phyloP scores from a whole-genome alignment of 2,113 vertebrate genomes.

The Corythornis madagascariensis region DNA sequence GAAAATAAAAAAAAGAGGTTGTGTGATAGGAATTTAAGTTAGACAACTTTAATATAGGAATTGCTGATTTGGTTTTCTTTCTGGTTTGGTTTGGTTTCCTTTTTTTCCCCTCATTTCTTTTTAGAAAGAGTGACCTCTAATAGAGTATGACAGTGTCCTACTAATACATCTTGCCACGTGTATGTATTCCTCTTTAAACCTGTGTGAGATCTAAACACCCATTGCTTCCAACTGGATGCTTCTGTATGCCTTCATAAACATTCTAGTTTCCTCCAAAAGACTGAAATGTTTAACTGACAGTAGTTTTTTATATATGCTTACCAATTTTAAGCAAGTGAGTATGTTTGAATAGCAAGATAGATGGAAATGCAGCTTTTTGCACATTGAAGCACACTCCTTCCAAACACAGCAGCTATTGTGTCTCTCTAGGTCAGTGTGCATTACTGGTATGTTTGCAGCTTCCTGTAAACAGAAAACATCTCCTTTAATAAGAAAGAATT shows the following conservation, averaged over 20 bases:
- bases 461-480: conserved; percentile 39
- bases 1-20: neutral
- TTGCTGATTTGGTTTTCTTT: neutral
- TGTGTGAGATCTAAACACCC: neutral
- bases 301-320: neutral
- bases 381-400: neutral
- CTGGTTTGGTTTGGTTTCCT: too few relatives aligned
- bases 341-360: neutral
- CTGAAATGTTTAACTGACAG: neutral
- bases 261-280: neutral
- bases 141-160: neutral
- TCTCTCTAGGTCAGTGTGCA: conserved; percentile 18
- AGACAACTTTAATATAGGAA: neutral
- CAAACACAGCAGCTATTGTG: conserved; percentile 37
- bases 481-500: conserved; percentile 17
- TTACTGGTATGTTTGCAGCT: conserved; percentile 25
- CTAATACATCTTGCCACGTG: neutral
- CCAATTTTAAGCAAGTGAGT: neutral
- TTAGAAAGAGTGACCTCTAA: neutral
- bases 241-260: neutral
- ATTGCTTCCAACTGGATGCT: neutral
- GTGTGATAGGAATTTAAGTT: neutral
- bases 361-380: neutral
- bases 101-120: neutral
- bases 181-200: neutral